Percentiles rank a stretch among this genome's conserved stretches.
phyloP scores from a whole-genome alignment of 2,888 invertebrate species.

The Yponomeuta plumbellus region DNA sequence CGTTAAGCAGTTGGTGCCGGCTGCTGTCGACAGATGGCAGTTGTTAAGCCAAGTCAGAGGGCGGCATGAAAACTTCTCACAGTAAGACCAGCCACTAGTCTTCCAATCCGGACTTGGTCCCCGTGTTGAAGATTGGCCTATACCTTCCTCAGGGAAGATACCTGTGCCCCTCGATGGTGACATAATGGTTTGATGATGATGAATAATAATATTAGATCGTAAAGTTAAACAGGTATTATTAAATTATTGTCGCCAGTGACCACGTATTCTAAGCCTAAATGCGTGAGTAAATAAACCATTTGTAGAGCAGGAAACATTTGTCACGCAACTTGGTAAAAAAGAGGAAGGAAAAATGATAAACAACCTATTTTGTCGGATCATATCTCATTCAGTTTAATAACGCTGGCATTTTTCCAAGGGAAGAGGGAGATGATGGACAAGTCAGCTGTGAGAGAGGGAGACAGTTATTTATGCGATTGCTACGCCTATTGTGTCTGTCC shows the following conservation, averaged over 20 bases:
- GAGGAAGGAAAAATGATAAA: conserved; percentile 20
- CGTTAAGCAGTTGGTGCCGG: too few species aligned
- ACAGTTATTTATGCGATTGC: background rate
- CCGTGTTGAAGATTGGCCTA: too few species aligned
- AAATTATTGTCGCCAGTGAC: background rate
- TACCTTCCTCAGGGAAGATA: too few species aligned
- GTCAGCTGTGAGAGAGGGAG: conserved; percentile 29
- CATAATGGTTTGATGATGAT: too few species aligned
- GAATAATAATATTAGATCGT: too few species aligned
- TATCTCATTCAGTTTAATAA: conserved; percentile 47
- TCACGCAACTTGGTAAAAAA: background rate
- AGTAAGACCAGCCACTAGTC: too few species aligned
- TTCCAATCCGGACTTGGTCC: too few species aligned
- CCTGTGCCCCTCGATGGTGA: too few species aligned
- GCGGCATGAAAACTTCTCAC: too few species aligned
- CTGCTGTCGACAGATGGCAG: too few species aligned
- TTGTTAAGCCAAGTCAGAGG: too few species aligned
- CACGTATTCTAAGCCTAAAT: background rate
- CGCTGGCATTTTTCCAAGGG: conserved; percentile 36
- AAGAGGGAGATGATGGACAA: conserved; percentile 35
- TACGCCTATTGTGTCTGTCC: background rate
- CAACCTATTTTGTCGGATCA: conserved; percentile 35
- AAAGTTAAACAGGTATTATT: too few species aligned
- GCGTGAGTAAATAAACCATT: background rate
- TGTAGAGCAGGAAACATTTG: background rate